phyloP scores from a whole-genome alignment of 2,113 vertebrate genomes.

The Pontoporia blainvillei region DNA sequence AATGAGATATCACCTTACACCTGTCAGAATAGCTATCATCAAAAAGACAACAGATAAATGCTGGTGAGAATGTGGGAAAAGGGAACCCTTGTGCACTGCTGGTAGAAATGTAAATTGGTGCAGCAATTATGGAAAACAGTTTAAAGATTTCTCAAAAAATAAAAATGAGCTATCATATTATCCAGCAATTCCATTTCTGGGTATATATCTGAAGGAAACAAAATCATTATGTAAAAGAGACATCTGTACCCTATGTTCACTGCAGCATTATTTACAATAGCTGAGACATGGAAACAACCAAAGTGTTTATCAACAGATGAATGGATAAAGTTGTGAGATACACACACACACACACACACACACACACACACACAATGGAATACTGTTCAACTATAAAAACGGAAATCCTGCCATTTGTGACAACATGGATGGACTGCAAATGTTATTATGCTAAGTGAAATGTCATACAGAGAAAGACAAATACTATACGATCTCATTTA shows the following conservation, averaged over 20 bases:
- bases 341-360: no score
- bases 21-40: not conserved
- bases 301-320: not conserved
- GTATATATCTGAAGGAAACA: not conserved
- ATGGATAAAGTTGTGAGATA: not conserved
- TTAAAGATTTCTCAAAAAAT: not conserved
- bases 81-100: not conserved
- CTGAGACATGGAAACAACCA: not conserved
- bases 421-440: not conserved
- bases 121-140: not conserved
- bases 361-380: not conserved
- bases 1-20: not conserved
- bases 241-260: not conserved
- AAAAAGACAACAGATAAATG: not conserved
- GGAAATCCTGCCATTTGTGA: not conserved
- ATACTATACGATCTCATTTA: not conserved
- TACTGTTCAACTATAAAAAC: not conserved
- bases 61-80: not conserved
- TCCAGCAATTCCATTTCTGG: not conserved
- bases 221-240: not conserved
- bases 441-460: not conserved
- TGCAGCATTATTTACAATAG: not conserved
- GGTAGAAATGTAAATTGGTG: not conserved
- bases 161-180: not conserved
- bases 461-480: not conserved